Conservation (phyloP, 2,888 invertebrate species). For the Tetranychus truncatus region DNA sequence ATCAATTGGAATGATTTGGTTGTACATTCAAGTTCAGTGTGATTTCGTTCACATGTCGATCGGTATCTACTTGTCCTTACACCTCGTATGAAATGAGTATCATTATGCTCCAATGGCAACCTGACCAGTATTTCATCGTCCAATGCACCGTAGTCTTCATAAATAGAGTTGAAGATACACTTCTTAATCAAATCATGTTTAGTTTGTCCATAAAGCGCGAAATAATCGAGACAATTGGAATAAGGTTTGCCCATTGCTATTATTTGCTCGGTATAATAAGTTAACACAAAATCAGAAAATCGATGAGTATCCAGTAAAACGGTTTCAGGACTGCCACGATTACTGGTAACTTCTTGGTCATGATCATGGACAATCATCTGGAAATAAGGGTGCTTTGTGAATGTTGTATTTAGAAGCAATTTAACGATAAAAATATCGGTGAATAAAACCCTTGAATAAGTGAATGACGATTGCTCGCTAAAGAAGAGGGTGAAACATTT, state of each 20-base stretch:
- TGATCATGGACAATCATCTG: neutral
- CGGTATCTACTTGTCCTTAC: neutral
- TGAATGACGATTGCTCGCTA: neutral
- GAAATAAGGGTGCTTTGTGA: neutral
- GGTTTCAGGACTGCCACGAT: neutral
- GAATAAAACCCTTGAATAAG: neutral
- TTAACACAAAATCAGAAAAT: neutral
- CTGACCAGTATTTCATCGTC: neutral
- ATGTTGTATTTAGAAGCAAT: neutral
- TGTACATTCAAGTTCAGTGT: neutral
- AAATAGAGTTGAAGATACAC: neutral
- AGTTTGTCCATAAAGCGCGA: neutral
- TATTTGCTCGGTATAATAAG: neutral
- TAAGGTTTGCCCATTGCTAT: neutral
- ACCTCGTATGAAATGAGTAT: neutral
- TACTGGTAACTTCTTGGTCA: neutral
- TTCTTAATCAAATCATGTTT: neutral
- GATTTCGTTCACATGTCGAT: neutral
- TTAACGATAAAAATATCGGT: neutral
- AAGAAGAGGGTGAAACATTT: neutral
- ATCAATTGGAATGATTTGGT: neutral
- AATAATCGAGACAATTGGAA: neutral
- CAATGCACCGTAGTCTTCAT: neutral
- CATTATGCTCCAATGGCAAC: neutral
- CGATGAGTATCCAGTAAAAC: neutral